These are phyloP conservation scores for Phrixothrix hirtus DNA, from an alignment of 2,888 invertebrate species.

Conservation along the genomic window DNA sequence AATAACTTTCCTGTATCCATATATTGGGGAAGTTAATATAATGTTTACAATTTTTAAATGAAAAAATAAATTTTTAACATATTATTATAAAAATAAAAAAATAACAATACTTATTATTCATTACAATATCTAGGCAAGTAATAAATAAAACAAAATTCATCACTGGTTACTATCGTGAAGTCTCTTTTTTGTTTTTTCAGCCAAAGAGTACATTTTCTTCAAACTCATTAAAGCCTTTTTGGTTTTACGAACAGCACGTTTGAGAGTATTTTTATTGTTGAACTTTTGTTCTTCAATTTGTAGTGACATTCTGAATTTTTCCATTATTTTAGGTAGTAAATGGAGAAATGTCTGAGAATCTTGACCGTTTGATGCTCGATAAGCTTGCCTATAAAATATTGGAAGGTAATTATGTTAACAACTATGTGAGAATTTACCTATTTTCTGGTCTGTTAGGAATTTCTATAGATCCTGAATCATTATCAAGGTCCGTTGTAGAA, in stretches of 20 bases:
- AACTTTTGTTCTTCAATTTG: background rate
- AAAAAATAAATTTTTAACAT: no score
- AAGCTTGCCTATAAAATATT: background rate
- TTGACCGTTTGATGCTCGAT: background rate
- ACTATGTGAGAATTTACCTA: slow-evolving; percentile 4
- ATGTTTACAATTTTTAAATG: no score
- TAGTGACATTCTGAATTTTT: background rate
- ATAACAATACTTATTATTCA: no score
- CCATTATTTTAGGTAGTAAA: background rate
- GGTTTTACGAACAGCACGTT: background rate
- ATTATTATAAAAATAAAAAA: no score
- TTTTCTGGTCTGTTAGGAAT: slow-evolving; percentile 13
- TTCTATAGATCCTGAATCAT: slow-evolving; percentile 11
- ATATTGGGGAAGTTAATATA: no score
- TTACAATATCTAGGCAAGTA: no score
- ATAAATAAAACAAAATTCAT: no score
- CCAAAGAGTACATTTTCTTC: background rate
- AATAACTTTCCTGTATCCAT: no score
- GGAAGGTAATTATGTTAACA: background rate
- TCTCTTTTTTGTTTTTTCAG: background rate
- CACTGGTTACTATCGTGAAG: background rate
- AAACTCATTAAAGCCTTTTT: background rate
- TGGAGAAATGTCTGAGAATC: background rate
- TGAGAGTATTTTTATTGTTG: background rate
- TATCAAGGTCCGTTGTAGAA: background rate